These are phyloP conservation scores for Ericerus pela DNA, from an alignment of 1,140 invertebrate genomes.

Conservation along the genomic window DNA sequence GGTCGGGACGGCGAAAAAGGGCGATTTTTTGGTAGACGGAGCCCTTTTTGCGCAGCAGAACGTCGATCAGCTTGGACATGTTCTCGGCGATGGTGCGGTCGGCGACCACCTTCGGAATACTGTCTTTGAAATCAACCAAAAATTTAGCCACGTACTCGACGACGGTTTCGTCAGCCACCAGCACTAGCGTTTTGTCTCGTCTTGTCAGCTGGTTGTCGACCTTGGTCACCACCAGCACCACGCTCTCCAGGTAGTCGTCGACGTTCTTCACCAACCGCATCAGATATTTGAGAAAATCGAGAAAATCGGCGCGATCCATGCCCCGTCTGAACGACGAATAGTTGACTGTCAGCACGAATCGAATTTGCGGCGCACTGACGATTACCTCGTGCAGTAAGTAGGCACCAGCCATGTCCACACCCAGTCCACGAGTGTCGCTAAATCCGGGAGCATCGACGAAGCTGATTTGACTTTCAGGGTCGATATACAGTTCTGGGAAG, in stretches of 20 bases:
- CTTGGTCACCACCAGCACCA: slow-evolving; percentile 20
- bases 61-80: not conserved
- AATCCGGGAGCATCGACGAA: slow-evolving; percentile 23
- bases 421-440: slow-evolving; percentile 18
- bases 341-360: slow-evolving; percentile 19
- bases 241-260: slow-evolving; percentile 13
- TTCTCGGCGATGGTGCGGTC: not conserved
- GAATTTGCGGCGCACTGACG: slow-evolving; percentile 13
- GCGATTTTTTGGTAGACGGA: not conserved
- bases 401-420: slow-evolving; percentile 19
- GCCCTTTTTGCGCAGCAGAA: not conserved
- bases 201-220: slow-evolving; percentile 11
- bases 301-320: slow-evolving; percentile 17
- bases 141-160: slow-evolving; percentile 2
- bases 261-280: slow-evolving; percentile 16
- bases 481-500: slow-evolving; percentile 10
- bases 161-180: not conserved
- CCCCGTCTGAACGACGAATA: slow-evolving; percentile 17
- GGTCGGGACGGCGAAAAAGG: not conserved
- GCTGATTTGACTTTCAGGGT: not conserved
- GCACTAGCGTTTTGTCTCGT: not conserved
- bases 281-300: slow-evolving; percentile 11
- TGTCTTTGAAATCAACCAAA: not conserved
- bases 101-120: too few species aligned
- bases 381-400: slow-evolving; percentile 21